Conservation (phyloP, 2,888 invertebrate genomes). For the Gandaritis pyraliata region DNA sequence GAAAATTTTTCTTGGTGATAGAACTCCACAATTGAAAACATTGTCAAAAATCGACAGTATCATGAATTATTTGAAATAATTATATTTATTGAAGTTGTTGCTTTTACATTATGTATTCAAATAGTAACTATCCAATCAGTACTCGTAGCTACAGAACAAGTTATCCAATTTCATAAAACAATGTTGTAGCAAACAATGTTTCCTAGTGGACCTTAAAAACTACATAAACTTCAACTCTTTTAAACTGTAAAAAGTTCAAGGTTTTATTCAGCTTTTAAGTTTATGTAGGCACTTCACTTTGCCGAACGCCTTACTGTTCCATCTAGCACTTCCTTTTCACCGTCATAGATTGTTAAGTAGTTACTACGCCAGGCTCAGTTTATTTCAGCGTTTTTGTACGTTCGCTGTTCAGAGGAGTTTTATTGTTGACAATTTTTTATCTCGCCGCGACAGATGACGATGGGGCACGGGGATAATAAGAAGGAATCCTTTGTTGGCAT, state of each 20-base stretch:
- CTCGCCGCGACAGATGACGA: constrained; percentile 45
- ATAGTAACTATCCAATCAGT: too few species aligned
- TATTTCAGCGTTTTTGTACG: constrained; percentile 59
- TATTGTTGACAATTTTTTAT: constrained; percentile 56
- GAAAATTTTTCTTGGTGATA: too few species aligned
- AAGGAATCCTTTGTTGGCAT: constrained; percentile 30
- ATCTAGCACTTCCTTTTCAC: constrained; percentile 29
- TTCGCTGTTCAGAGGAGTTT: constrained; percentile 48
- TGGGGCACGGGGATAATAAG: constrained; percentile 39
- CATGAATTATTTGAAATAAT: too few species aligned
- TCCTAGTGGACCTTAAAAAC: background rate
- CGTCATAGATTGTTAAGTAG: constrained; percentile 30
- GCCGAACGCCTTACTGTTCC: constrained; percentile 7
- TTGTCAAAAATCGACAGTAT: too few species aligned
- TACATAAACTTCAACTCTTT: background rate
- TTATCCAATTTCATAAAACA: background rate
- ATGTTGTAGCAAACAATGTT: background rate
- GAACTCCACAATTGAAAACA: too few species aligned
- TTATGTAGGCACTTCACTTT: constrained; percentile 14
- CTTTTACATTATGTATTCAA: too few species aligned
- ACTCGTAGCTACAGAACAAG: too few species aligned
- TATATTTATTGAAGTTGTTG: too few species aligned
- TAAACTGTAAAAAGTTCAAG: background rate
- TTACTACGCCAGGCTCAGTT: constrained; percentile 40
- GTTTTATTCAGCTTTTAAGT: background rate